Conservation (phyloP, 2,888 invertebrate species). For the Agriotes lineatus region DNA sequence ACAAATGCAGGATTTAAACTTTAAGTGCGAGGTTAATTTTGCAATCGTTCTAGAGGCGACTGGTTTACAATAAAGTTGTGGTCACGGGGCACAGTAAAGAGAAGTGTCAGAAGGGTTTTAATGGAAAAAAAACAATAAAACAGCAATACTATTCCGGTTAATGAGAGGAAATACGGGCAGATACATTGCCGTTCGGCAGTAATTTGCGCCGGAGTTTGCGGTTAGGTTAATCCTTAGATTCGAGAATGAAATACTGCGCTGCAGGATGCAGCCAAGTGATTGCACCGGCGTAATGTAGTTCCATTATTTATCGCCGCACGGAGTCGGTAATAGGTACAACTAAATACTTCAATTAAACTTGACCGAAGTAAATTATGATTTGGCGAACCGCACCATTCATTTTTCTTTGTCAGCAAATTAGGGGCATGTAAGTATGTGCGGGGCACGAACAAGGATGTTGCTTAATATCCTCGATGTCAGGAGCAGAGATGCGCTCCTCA, state of each 20-base stretch:
- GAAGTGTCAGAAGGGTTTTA: no score
- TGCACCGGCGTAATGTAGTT: conserved; percentile 60
- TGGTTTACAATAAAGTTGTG: no score
- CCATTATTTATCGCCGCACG: conserved; percentile 53
- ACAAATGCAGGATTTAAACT: no score
- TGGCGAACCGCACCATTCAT: background rate
- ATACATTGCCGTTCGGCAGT: conserved; percentile 45
- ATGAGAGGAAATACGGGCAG: background rate
- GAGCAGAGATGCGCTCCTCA: conserved; percentile 34
- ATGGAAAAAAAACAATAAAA: background rate
- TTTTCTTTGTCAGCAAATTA: conserved; percentile 31
- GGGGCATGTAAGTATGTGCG: conserved; percentile 30
- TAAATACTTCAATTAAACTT: conserved; percentile 1
- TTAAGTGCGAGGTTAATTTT: no score
- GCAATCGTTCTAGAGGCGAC: no score
- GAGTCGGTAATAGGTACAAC: background rate
- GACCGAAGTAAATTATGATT: conserved; percentile 3
- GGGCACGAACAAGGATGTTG: conserved; percentile 35
- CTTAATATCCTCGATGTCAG: conserved; percentile 43
- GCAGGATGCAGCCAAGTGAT: conserved; percentile 51
- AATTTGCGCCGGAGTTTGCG: conserved; percentile 55
- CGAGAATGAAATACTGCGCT: conserved; percentile 58
- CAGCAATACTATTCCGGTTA: background rate
- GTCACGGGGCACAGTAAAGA: no score
- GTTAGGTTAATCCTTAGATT: conserved; percentile 59